Evolutionary conservation across 2,888 invertebrate genomes (phyloP).

Genomic region (Nymphalis urticae): DNA sequence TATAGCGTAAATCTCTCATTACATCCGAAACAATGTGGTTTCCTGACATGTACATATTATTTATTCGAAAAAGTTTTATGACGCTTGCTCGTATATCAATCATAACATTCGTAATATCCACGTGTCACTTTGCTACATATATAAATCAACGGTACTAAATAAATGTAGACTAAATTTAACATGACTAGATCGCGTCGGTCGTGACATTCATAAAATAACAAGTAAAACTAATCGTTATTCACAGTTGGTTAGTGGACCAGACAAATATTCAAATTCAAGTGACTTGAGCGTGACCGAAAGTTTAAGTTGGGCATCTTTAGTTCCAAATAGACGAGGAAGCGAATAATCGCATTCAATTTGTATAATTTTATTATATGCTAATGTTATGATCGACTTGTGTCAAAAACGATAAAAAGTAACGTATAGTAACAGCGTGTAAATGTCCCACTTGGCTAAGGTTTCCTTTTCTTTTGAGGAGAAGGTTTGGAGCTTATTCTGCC

Average conservation of each 20-base stretch:
- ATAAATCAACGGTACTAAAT: not conserved
- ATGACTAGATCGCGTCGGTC: not conserved
- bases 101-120: not conserved
- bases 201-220: conserved; percentile 6
- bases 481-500: no score
- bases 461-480: no score
- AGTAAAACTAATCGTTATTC: conserved; percentile 25
- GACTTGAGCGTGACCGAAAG: conserved; percentile 32
- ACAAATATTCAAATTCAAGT: conserved; percentile 32
- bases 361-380: conserved; percentile 13
- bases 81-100: no score
- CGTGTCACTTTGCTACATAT: not conserved
- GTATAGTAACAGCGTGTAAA: not conserved
- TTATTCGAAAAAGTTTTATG: no score
- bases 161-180: not conserved
- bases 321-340: conserved; percentile 13
- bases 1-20: no score
- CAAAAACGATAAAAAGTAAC: not conserved
- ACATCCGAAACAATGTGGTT: no score
- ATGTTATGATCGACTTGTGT: conserved; percentile 7
- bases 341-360: conserved; percentile 21
- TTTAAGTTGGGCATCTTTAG: conserved; percentile 22
- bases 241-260: conserved; percentile 32
- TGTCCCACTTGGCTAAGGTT: no score
- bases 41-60: no score